Evolutionary conservation across 2,113 vertebrate genomes (phyloP), one percentile per base, ranked within the genome.

Genomic region (Arenaria interpres): DNA sequence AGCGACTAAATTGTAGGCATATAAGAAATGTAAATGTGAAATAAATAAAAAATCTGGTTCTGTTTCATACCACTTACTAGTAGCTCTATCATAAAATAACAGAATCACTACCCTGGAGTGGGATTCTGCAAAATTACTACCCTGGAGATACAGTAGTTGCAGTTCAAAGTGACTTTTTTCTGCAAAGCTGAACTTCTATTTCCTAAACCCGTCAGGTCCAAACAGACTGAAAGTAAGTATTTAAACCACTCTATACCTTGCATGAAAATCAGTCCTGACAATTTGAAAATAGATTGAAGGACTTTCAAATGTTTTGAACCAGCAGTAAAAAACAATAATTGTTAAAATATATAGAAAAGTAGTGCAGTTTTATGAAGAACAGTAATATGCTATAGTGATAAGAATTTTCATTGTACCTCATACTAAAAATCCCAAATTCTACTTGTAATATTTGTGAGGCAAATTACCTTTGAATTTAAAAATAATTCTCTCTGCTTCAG

Each of bases 111-210:
- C 77, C 94, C 91, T 68, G 62, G 23, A 73, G 74, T 82, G 33
- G 78, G 88, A 86, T 89, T 88, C 69, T 89, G 66, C 53, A 86
- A 3, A 95, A 94, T 90, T 51, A 57, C 86, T 93, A 56, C 94
- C 88, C 73, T 90, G 57, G 56, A 95, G 94, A 92, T 62, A 59
- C 9, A 69, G 92, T 22, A 66, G 82, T 67, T 75, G 67, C 85
- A 51, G 88, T 92, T 95, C 94, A 94, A 96, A 97, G 96, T 35
- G 84, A 78, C 77, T 77, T 90, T 85, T 74, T 51, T 76, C 87
- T 89, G 63, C 82, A 28, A 1, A 64, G 71, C 35, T 69, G 28
- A 67, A 90, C 73, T 82, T 82, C 43, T 35, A n/a, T 96, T 94
- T 73, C 90, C 72, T 74, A 62, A 85, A 74, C 48, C 56, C 17